Evolutionary conservation across 1,140 invertebrate species (phyloP), one percentile per base, ranked within the genome.

Genomic region (Homarus americanus): DNA sequence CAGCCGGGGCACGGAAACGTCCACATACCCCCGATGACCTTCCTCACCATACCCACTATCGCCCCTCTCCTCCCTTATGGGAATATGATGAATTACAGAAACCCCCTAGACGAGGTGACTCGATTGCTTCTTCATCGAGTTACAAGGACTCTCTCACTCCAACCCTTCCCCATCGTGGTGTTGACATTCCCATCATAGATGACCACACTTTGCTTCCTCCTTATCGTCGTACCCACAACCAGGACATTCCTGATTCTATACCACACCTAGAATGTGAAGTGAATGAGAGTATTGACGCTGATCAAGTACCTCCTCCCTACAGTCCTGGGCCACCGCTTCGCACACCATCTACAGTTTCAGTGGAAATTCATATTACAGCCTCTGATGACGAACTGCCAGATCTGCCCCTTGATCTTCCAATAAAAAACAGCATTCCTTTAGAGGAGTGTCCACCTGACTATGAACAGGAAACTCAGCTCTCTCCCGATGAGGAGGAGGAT

Each of bases 311-410:
- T 41, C 91, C 91, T 36, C 85, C 91, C 7, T 92, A 92, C 73
- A 92, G 84, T 38, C 82, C 91, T 41, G 75, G 72, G 20, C 79
- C 72, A 49, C 53, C 75, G 44, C 78, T 83, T 36, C 78, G 85
- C 15, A 83, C 91, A 36, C 73, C 91, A 10, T 92, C 91, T 7
- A 87, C 82, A 20, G 85, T 92, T 20, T 92, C 91, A 3, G 91
- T 92, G 15, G 91, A 92, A 79, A 92, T 92, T 49, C 91, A 92
- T 73, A 92, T 78, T 17, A 88, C 91, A 20, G 91, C 85, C 32
- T 92, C 91, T 20, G 86, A 83, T 49, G 82, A 92, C 40, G 86
- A 91, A 17, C 72, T 91, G 24, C 40, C 82, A 38, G 63, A 90
- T 38, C 69, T 90, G 15, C 88, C 91, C 15, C n/a, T 32, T 36